Percentiles rank a stretch among this genome's conserved stretches.
Evolutionary conservation across 2,113 vertebrate species (phyloP).

Genomic region (Pithys albifrons): DNA sequence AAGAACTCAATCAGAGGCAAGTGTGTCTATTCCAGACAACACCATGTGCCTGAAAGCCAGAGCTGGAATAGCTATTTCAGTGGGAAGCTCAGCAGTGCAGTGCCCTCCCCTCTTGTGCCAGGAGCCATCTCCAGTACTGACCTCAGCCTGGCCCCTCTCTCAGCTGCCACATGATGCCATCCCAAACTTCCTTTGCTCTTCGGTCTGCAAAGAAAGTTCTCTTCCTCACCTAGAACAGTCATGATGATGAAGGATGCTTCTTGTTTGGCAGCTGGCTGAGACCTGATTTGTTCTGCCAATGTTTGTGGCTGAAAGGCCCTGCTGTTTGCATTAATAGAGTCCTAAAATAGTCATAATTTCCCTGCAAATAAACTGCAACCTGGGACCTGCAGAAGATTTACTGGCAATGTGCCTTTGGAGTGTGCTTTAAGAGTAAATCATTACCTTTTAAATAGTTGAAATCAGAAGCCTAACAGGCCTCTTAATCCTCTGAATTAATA

Average conservation of each 20-base stretch:
- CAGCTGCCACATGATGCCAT: background rate
- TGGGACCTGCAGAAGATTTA: background rate
- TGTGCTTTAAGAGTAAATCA: background rate
- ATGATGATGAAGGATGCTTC: background rate
- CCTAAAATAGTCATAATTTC: background rate
- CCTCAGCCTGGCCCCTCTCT: background rate
- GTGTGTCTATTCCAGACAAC: background rate
- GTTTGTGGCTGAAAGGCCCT: background rate
- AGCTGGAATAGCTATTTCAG: background rate
- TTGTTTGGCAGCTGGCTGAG: background rate
- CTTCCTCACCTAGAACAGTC: background rate
- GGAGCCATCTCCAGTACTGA: background rate
- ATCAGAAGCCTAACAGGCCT: background rate
- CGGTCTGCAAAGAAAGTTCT: background rate
- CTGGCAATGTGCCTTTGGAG: background rate
- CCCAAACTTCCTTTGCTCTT: background rate
- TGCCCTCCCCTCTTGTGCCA: background rate
- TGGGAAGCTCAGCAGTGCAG: background rate
- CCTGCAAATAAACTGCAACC: background rate
- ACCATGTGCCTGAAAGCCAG: background rate
- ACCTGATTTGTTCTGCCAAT: background rate
- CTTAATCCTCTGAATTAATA: background rate
- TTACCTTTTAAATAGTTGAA: background rate
- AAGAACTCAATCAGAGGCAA: background rate
- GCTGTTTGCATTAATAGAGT: background rate